Percentiles rank a stretch among this genome's conserved stretches.
These are phyloP conservation scores for Microctonus hyperodae DNA, from an alignment of 2,888 invertebrate species.

Conservation along the genomic window DNA sequence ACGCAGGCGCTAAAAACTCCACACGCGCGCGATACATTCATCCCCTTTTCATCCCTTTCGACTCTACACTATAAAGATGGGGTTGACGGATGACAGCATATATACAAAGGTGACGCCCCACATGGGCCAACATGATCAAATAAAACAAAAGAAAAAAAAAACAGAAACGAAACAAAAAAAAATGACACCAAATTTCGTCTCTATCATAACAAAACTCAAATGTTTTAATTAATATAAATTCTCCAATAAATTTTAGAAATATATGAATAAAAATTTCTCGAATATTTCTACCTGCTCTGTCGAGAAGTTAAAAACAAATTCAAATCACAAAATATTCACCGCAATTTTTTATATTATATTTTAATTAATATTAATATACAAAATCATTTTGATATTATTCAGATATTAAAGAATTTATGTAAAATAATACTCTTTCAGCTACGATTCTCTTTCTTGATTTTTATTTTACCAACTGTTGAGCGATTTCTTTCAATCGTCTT, in stretches of 20 bases:
- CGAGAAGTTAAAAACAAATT: too few relatives aligned
- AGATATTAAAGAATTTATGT: too few relatives aligned
- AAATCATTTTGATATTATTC: too few relatives aligned
- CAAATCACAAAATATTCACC: too few relatives aligned
- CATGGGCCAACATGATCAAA: background rate
- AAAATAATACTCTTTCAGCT: too few relatives aligned
- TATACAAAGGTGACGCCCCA: conserved; percentile 15
- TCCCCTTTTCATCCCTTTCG: background rate
- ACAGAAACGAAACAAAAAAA: background rate
- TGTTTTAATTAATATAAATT: background rate
- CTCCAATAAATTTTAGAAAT: too few relatives aligned
- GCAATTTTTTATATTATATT: too few relatives aligned
- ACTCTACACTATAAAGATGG: background rate
- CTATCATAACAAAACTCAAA: too few relatives aligned
- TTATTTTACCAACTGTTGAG: too few relatives aligned
- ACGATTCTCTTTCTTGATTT: background rate
- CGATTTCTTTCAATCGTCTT: conserved; percentile 51
- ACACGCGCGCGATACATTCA: conserved; percentile 7
- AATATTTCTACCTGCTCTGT: too few relatives aligned
- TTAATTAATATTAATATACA: too few relatives aligned
- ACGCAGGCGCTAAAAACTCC: conserved; percentile 39
- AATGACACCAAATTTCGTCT: background rate
- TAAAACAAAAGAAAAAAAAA: background rate
- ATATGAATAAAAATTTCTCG: too few relatives aligned
- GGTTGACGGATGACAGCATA: background rate